phyloP scores from a whole-genome alignment of 2,113 vertebrate genomes.

The Lontra canadensis region DNA sequence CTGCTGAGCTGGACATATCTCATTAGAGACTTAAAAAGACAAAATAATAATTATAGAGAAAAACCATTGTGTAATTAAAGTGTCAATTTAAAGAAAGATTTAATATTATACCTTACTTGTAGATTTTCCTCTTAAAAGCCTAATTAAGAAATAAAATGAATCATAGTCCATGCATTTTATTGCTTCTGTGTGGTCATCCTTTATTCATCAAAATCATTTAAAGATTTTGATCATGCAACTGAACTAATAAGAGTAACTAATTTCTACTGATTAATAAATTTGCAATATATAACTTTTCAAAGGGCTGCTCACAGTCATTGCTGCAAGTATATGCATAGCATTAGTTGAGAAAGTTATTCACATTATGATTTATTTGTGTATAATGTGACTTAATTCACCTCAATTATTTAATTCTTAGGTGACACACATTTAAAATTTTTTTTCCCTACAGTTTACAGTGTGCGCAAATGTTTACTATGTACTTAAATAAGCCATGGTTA shows the following conservation, averaged over 20 bases:
- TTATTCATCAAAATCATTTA: slow-evolving; percentile 20
- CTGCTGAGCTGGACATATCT: background rate
- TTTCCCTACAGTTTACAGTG: background rate
- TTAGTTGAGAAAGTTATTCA: background rate
- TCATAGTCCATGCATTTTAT: background rate
- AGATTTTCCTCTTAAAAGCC: slow-evolving; percentile 17
- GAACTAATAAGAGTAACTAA: background rate
- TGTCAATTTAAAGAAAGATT: background rate
- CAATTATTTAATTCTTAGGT: background rate
- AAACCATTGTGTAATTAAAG: background rate
- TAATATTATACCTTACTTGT: background rate
- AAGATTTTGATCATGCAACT: background rate
- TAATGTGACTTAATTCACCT: background rate
- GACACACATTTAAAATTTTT: background rate
- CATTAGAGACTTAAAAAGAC: slow-evolving; percentile 24
- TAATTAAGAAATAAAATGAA: background rate
- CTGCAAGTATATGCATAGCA: background rate
- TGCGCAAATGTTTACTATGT: background rate
- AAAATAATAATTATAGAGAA: background rate
- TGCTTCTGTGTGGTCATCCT: background rate
- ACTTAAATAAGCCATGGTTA: slow-evolving; percentile 7
- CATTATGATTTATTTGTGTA: background rate
- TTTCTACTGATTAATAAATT: background rate
- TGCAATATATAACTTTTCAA: background rate
- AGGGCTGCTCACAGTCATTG: background rate